A percentile compares a stretch with the other conserved stretches of the same genome.
Evolutionary conservation across 2,113 vertebrate genomes (phyloP).

Genomic region (Lepus europaeus): DNA sequence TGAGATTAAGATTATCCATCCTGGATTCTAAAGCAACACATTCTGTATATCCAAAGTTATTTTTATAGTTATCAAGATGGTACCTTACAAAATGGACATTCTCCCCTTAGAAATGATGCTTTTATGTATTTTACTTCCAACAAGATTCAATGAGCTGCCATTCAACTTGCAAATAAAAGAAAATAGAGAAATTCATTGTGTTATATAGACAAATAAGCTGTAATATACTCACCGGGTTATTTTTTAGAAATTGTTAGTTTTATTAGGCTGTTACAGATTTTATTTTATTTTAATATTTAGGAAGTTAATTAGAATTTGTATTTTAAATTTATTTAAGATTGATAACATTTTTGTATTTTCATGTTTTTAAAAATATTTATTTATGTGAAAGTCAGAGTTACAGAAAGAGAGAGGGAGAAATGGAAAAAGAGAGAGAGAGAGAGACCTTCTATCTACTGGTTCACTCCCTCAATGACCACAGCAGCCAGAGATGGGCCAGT

Average conservation of each 20-base stretch:
- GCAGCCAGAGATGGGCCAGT: too few relatives aligned
- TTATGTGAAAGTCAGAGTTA: too few relatives aligned
- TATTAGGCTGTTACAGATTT: not conserved
- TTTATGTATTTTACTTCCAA: not conserved
- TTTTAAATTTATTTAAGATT: not conserved
- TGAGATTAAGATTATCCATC: not conserved
- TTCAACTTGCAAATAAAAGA: not conserved
- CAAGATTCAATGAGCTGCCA: not conserved
- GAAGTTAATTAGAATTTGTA: not conserved
- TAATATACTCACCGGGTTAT: not conserved
- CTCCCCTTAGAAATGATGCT: not conserved
- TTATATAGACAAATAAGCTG: not conserved
- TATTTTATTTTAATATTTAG: not conserved
- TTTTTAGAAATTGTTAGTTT: conserved; percentile 23
- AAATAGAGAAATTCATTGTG: not conserved
- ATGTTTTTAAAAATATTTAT: too few relatives aligned
- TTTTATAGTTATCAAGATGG: not conserved
- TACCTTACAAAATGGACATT: not conserved
- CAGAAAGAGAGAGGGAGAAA: not conserved
- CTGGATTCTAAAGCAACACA: not conserved
- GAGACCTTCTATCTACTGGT: too few relatives aligned
- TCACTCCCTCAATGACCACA: too few relatives aligned
- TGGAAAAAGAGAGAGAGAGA: not conserved
- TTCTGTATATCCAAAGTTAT: not conserved
- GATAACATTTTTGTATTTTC: too few relatives aligned